phyloP scores from a whole-genome alignment of 2,888 invertebrate species.

The Limnephilus rhombicus region DNA sequence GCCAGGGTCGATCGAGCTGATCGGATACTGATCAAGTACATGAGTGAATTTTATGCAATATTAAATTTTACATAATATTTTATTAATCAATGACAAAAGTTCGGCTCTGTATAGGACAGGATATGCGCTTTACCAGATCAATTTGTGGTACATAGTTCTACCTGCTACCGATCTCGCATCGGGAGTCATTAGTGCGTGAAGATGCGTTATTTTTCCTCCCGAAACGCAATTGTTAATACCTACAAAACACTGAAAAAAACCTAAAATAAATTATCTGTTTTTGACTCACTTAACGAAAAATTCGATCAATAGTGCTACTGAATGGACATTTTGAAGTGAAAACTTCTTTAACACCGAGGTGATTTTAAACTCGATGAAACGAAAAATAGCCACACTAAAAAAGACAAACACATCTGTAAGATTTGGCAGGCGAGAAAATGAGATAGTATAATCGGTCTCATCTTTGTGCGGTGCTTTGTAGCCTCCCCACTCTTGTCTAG shows the following conservation, averaged over 20 bases:
- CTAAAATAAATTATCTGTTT: neutral
- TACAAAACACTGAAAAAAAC: neutral
- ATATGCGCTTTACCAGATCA: constrained; percentile 29
- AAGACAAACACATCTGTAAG: too few species aligned
- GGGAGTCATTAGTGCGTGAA: constrained; percentile 34
- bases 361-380: too few species aligned
- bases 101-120: constrained; percentile 23
- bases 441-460: too few species aligned
- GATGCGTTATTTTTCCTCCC: constrained; percentile 18
- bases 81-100: neutral
- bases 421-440: too few species aligned
- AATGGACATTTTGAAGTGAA: neutral
- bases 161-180: constrained; percentile 38
- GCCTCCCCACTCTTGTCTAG: too few species aligned
- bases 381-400: too few species aligned
- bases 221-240: neutral
- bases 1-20: too few species aligned
- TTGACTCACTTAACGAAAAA: neutral
- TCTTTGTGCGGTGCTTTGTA: too few species aligned
- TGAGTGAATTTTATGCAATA: too few species aligned
- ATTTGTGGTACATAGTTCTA: constrained; percentile 20
- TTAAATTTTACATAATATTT: neutral
- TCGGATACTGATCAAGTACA: too few species aligned
- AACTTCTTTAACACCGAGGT: too few species aligned
- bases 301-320: neutral